A percentile compares a stretch with the other conserved stretches of the same genome.
Evolutionary conservation across 1,140 invertebrate genomes (phyloP).

Genomic region (Thereuonema tuberculata): DNA sequence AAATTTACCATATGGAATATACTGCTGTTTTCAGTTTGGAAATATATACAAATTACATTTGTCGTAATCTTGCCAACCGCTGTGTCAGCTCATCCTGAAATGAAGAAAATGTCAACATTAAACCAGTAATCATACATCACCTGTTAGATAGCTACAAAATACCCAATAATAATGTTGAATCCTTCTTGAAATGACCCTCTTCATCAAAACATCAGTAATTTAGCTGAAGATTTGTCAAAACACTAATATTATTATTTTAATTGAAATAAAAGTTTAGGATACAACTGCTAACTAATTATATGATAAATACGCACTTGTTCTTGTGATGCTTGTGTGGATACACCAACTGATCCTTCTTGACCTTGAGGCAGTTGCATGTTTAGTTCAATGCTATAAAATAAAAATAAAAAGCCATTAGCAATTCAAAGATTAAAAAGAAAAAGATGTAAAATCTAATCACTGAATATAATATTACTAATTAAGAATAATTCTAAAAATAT

Average conservation of each 20-base stretch:
- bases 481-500: not conserved
- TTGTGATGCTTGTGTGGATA: constrained; percentile 24
- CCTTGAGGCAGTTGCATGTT: constrained; percentile 91
- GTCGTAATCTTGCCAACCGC: constrained; percentile 73
- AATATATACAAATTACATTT: constrained; percentile 3
- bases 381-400: constrained; percentile 66
- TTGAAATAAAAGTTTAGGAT: not conserved
- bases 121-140: too few species aligned
- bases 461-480: not conserved
- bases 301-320: constrained; percentile 27
- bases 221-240: constrained; percentile 52
- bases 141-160: too few species aligned
- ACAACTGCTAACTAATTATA: not conserved
- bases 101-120: too few species aligned
- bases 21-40: not conserved
- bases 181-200: too few species aligned
- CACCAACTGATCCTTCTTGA: constrained; percentile 47
- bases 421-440: too few species aligned
- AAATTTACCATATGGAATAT: not conserved
- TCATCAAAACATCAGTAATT: constrained; percentile 30
- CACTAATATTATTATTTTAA: constrained; percentile 39
- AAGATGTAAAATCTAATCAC: not conserved
- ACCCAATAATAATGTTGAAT: too few species aligned
- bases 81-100: constrained; percentile 88
- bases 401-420: constrained; percentile 7